Evolutionary conservation across 1,140 invertebrate genomes (phyloP).

Genomic region (Drepana arcuata): DNA sequence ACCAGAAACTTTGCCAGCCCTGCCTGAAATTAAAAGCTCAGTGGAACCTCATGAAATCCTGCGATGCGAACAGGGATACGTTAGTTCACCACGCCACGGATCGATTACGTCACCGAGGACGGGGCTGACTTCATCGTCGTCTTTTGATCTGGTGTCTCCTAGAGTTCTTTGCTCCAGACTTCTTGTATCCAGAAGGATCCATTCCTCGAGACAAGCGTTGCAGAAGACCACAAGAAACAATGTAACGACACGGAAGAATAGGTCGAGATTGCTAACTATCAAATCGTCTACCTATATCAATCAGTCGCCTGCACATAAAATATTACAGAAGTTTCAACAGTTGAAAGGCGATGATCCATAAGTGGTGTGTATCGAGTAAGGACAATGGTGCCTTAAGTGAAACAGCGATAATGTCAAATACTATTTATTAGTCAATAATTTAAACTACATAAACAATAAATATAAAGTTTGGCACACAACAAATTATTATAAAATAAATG

Average conservation of each 20-base stretch:
- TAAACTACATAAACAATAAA: too few species aligned
- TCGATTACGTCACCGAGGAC: slow-evolving; percentile 23
- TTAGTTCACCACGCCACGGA: slow-evolving; percentile 35
- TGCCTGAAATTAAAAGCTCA: slow-evolving; percentile 28
- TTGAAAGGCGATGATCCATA: slow-evolving; percentile 28
- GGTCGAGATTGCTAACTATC: slow-evolving; percentile 26
- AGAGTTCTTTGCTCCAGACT: slow-evolving; percentile 33
- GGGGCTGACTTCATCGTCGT: slow-evolving; percentile 28
- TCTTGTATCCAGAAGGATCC: slow-evolving; percentile 25
- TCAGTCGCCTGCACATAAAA: slow-evolving; percentile 34
- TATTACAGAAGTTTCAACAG: slow-evolving; percentile 47
- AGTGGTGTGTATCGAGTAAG: too few species aligned
- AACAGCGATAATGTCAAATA: too few species aligned
- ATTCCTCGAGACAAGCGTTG: slow-evolving; percentile 19
- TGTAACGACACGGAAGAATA: slow-evolving; percentile 2
- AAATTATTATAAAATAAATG: slow-evolving; percentile 12
- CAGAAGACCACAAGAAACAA: slow-evolving; percentile 17
- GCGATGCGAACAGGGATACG: slow-evolving; percentile 38
- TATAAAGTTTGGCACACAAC: too few species aligned
- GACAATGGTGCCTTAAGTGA: too few species aligned
- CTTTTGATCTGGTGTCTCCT: slow-evolving; percentile 25
- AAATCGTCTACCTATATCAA: slow-evolving; percentile 30
- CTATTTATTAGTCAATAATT: too few species aligned
- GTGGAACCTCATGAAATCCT: slow-evolving; percentile 24
- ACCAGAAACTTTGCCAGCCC: slow-evolving; percentile 26